Percentiles rank a stretch among this genome's conserved stretches.
Evolutionary conservation across 2,888 invertebrate genomes (phyloP).

Genomic region (Lottia scabra): DNA sequence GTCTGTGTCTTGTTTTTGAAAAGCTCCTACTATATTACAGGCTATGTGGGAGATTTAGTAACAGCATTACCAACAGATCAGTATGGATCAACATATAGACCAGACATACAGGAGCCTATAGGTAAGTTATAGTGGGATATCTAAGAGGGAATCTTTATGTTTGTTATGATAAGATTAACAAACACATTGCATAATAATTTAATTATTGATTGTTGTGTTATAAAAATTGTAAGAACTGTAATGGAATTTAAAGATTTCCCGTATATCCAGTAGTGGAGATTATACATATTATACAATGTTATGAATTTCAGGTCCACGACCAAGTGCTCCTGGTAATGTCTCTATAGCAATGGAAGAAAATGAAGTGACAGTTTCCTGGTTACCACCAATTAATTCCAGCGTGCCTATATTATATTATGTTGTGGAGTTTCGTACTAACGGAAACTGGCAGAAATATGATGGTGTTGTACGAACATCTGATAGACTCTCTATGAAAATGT

Average conservation of each 20-base stretch:
- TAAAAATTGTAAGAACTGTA: no score
- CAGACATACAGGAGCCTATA: conserved; percentile 79
- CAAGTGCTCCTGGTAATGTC: conserved; percentile 90
- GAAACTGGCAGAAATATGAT: conserved; percentile 30
- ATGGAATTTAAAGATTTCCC: no score
- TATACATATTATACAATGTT: background rate
- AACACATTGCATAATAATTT: no score
- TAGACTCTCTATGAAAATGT: conserved; percentile 26
- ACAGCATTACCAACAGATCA: conserved; percentile 83
- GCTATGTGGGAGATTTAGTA: conserved; percentile 52
- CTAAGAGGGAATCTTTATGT: no score
- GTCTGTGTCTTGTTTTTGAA: no score
- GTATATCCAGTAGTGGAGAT: no score
- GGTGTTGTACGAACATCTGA: conserved; percentile 24
- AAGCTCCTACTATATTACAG: conserved; percentile 30
- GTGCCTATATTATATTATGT: conserved; percentile 58
- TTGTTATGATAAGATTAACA: no score
- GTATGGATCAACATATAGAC: conserved; percentile 79
- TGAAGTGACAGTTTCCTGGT: conserved; percentile 83
- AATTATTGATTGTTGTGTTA: no score
- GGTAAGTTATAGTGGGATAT: conserved; percentile 73
- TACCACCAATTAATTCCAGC: conserved; percentile 50
- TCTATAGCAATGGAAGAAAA: conserved; percentile 90
- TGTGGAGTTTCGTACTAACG: conserved; percentile 49
- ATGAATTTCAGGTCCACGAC: conserved; percentile 82